Conservation (phyloP, 2,113 vertebrate species). For the Chaetorhynchus papuensis region DNA sequence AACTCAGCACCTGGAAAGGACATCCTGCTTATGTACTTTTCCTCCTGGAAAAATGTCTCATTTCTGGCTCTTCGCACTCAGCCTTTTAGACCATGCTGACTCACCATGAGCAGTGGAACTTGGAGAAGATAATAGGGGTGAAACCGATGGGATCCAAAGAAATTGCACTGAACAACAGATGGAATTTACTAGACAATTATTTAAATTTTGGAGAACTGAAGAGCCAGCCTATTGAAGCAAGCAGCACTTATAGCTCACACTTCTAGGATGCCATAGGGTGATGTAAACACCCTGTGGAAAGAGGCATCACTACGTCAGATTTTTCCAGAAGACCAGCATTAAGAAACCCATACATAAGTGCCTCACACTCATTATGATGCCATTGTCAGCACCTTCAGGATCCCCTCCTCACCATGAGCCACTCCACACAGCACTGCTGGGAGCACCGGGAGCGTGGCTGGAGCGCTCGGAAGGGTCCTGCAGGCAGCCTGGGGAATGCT, state of each 20-base stretch:
- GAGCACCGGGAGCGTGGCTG: neutral
- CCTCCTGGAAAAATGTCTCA: slow-evolving; percentile 39
- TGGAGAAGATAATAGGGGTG: neutral
- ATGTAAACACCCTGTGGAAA: neutral
- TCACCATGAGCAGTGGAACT: slow-evolving; percentile 27
- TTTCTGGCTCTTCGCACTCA: neutral
- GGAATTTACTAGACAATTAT: slow-evolving; percentile 20
- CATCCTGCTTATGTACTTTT: slow-evolving; percentile 28
- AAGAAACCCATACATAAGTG: neutral
- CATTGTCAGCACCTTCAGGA: neutral
- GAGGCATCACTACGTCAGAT: neutral
- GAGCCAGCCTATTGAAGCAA: slow-evolving; percentile 6
- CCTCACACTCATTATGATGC: neutral
- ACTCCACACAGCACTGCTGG: neutral
- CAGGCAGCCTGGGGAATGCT: neutral
- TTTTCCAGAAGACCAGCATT: neutral
- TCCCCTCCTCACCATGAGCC: neutral
- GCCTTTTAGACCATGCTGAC: slow-evolving; percentile 15
- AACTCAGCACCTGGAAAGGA: slow-evolving; percentile 54
- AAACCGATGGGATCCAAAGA: slow-evolving; percentile 7
- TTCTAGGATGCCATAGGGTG: neutral
- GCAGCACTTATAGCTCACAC: neutral
- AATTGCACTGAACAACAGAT: slow-evolving; percentile 5
- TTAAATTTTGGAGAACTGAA: slow-evolving; percentile 15
- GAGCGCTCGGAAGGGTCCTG: rapidly evolving